These are phyloP conservation scores for Xestia c-nigrum DNA, from an alignment of 2,888 invertebrate genomes.

Conservation along the genomic window DNA sequence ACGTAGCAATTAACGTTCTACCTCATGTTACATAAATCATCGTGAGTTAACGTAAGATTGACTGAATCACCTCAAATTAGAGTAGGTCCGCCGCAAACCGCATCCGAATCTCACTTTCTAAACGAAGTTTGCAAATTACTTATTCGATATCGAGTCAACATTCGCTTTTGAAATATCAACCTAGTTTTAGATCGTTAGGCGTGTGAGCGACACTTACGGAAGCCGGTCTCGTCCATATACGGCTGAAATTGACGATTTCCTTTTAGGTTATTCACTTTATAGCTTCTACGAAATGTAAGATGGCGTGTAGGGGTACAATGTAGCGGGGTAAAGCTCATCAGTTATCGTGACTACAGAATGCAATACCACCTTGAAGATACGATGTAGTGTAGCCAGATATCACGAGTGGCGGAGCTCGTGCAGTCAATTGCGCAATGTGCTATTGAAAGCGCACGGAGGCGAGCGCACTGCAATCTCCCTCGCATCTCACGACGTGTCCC, in stretches of 20 bases:
- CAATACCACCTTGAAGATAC: conserved; percentile 81
- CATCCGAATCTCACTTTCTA: conserved; percentile 73
- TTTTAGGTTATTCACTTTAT: conserved; percentile 47
- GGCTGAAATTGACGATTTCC: conserved; percentile 45
- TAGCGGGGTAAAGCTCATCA: conserved; percentile 65
- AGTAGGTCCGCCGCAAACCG: conserved; percentile 70
- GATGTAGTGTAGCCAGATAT: conserved; percentile 74
- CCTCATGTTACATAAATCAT: conserved; percentile 62
- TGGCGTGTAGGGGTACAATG: conserved; percentile 14
- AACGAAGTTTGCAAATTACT: conserved; percentile 69
- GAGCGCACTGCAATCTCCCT: conserved; percentile 79
- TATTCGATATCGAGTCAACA: conserved; percentile 62
- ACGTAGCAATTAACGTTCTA: conserved; percentile 77
- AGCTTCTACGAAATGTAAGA: conserved; percentile 31
- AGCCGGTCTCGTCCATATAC: conserved; percentile 61
- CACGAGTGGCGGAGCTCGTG: conserved; percentile 81
- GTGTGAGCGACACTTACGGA: conserved; percentile 64
- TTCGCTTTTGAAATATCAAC: conserved; percentile 76
- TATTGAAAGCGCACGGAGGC: conserved; percentile 82
- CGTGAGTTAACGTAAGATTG: conserved; percentile 58
- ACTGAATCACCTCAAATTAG: conserved; percentile 42
- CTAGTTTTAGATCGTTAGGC: conserved; percentile 67
- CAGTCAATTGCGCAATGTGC: conserved; percentile 87
- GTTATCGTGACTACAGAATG: conserved; percentile 81
- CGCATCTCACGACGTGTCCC: conserved; percentile 82